phyloP scores from a whole-genome alignment of 2,797 vertebrate species.

The Semaprochilodus insignis region DNA sequence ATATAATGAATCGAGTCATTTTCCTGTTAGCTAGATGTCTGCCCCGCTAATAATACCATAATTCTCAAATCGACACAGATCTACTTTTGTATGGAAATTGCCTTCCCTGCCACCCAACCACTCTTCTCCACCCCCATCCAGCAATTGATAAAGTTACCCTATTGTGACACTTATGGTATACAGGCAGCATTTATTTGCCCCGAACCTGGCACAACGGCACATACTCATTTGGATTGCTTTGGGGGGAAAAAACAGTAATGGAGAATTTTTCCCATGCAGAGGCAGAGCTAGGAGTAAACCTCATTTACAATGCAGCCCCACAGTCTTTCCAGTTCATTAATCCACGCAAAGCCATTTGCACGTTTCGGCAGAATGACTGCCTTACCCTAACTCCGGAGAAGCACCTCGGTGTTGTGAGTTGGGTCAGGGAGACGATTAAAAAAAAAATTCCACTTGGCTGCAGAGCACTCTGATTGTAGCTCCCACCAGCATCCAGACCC shows the following conservation, averaged over 20 bases:
- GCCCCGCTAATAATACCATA: constrained; percentile 51
- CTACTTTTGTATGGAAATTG: constrained; percentile 70
- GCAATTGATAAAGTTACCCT: constrained; percentile 74
- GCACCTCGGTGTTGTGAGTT: neutral
- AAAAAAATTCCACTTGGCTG: neutral
- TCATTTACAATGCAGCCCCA: constrained; percentile 77
- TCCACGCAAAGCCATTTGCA: constrained; percentile 76
- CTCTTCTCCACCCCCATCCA: constrained; percentile 44
- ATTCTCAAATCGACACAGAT: constrained; percentile 55
- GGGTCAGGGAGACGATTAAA: constrained; percentile 7
- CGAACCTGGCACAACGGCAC: constrained; percentile 71
- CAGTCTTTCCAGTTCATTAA: constrained; percentile 80
- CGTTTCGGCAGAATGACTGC: constrained; percentile 63
- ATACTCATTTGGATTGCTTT: constrained; percentile 63
- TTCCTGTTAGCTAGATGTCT: constrained; percentile 43
- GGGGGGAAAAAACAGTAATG: constrained; percentile 68
- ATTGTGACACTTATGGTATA: constrained; percentile 67
- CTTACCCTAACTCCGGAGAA: constrained; percentile 51
- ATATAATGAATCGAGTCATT: constrained; percentile 57
- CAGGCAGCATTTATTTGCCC: constrained; percentile 72
- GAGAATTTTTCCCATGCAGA: constrained; percentile 72
- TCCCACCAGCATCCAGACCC: neutral
- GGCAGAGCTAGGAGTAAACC: constrained; percentile 79
- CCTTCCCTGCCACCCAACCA: constrained; percentile 33
- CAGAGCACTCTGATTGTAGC: neutral